Percentiles rank a stretch among this genome's conserved stretches.
Evolutionary conservation across 2,113 vertebrate genomes (phyloP).

Genomic region (Macrotus californicus): DNA sequence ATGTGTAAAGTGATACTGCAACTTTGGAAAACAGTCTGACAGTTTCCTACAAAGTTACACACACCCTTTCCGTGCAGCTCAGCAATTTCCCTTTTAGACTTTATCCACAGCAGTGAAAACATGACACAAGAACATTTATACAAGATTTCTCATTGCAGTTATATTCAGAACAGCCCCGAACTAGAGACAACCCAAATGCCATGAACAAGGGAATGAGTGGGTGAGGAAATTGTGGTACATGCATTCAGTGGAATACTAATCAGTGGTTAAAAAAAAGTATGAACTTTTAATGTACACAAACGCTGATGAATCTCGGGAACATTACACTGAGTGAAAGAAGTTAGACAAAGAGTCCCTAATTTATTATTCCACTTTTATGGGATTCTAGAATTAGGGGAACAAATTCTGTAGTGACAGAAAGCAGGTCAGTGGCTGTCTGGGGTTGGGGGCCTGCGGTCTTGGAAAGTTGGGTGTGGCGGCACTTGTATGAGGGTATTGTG

Average conservation of each 20-base stretch:
- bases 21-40: neutral
- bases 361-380: neutral
- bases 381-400: neutral
- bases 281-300: neutral
- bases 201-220: neutral
- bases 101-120: neutral
- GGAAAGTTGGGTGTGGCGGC: neutral
- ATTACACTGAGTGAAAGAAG: neutral
- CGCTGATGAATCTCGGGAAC: neutral
- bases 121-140: neutral
- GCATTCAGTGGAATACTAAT: neutral
- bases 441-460: neutral
- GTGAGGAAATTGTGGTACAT: neutral
- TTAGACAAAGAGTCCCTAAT: neutral
- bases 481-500: neutral
- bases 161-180: neutral
- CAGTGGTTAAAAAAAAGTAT: neutral
- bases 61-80: neutral
- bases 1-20: neutral
- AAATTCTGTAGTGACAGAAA: neutral
- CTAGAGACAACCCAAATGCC: neutral
- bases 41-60: neutral
- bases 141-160: neutral
- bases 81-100: neutral
- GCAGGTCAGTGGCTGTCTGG: neutral